Base-by-base conservation (phyloP, 2,797 vertebrate species). In the Pangasius djambal region DNA sequence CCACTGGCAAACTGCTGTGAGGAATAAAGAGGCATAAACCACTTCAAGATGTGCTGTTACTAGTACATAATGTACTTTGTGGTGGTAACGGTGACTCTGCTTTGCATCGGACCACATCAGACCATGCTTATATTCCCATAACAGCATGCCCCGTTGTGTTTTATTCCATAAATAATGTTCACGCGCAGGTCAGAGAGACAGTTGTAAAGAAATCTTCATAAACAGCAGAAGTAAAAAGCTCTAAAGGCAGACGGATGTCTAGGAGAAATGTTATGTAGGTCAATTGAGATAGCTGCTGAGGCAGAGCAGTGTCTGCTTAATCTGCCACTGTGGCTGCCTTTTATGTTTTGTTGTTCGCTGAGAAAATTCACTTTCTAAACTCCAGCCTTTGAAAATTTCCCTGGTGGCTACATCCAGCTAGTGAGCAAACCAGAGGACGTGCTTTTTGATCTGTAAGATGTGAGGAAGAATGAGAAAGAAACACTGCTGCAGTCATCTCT, bases 291-390 rank as follows among this genome's bases (percentile, higher is more conserved):
- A 94, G 94, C 92, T 94, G 91, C 92, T 89, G 94, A 94, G 95
- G 95, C 95, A 95, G 95, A 95, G 94, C 94, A 91, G 94, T 90
- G 91, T 94, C 93, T 93, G 93, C 95, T 94, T 94, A 91, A 93
- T 92, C 93, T 94, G 93, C 93, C 91, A 94, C 93, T 92, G 93
- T 94, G 95, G 95, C 94, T 95, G 95, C 94, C 94, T 95, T 96
- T 95, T 93, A 85, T 93, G 90, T 92, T 94, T 93, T 89, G 91
- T 94, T 94, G 95, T 94, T 91, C 94, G 94, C 95, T 93, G 93
- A 93, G 94, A 96, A 93, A 94, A 93, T 95, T 95, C 94, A 94
- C 92, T 92, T 93, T 91, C 74, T 86, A 89, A 90, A 74, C 72
- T 87, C 31, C 87, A 83, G 82, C 81, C 90, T 92, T 86, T 89